phyloP scores from a whole-genome alignment of 2,113 vertebrate genomes.

The Corythornis vintsioides region DNA sequence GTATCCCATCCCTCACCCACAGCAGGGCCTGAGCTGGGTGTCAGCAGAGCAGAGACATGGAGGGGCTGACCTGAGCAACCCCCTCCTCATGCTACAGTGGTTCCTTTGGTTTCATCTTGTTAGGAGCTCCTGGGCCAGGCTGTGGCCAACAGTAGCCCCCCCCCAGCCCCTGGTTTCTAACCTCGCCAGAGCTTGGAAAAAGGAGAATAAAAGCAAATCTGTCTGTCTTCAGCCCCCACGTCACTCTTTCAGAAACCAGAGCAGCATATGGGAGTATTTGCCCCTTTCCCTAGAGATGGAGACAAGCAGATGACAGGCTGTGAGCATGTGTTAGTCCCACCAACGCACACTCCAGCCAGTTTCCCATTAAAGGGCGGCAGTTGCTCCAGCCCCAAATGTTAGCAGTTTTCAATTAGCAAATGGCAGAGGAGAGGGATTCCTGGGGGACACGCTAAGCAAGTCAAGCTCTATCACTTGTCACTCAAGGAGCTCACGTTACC shows the following conservation, averaged over 20 bases:
- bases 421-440: slow-evolving; percentile 58
- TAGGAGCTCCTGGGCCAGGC: not conserved
- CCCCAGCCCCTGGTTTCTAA: not conserved
- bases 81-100: accelerated
- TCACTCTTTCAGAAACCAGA: slow-evolving; percentile 25
- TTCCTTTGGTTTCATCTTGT: not conserved
- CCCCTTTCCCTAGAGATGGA: slow-evolving; percentile 59
- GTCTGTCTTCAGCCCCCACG: slow-evolving; percentile 42
- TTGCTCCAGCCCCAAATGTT: slow-evolving; percentile 62
- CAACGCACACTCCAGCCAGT: slow-evolving; percentile 34
- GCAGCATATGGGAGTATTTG: slow-evolving; percentile 57
- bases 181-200: not conserved
- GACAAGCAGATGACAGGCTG: slow-evolving; percentile 48
- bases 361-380: slow-evolving; percentile 31
- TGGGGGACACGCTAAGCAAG: slow-evolving; percentile 47
- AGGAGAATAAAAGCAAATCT: slow-evolving; percentile 40
- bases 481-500: slow-evolving; percentile 58
- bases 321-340: slow-evolving; percentile 48
- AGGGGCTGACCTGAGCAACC: not conserved
- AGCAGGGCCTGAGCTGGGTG: not conserved
- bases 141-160: not conserved
- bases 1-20: not conserved
- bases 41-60: accelerated
- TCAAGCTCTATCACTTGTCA: slow-evolving; percentile 44
- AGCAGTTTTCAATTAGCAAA: slow-evolving; percentile 68